A percentile compares a stretch with the other conserved stretches of the same genome.
phyloP scores from a whole-genome alignment of 2,888 invertebrate species.

The Morinoia aosen region DNA sequence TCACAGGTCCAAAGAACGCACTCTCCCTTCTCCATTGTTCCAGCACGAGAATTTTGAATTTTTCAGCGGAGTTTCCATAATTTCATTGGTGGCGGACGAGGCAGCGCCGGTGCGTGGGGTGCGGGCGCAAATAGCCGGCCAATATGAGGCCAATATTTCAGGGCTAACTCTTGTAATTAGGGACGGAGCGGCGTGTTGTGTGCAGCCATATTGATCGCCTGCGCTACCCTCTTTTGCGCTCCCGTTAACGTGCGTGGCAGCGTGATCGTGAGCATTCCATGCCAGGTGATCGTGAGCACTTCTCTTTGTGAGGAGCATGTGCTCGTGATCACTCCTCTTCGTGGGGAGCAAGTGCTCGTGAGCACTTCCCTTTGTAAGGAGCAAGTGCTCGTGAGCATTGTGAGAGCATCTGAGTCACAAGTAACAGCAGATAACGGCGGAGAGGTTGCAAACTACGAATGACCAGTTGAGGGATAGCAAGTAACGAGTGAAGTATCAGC shows the following conservation, averaged over 20 bases:
- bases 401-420: neutral
- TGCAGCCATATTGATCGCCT: neutral
- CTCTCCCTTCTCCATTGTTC: neutral
- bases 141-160: conserved; percentile 26
- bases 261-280: no score
- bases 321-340: no score
- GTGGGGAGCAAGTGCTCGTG: no score
- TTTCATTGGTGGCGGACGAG: neutral
- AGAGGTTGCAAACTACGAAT: neutral
- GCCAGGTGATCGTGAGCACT: no score
- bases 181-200: neutral
- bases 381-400: neutral
- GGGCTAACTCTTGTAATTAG: conserved; percentile 24
- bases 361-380: no score
- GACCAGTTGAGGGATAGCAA: neutral
- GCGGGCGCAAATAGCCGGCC: neutral
- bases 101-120: neutral
- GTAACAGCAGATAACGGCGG: neutral
- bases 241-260: no score
- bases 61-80: neutral
- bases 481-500: neutral
- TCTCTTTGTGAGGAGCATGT: no score
- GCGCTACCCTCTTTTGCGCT: no score
- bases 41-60: neutral
- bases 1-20: neutral